Evolutionary conservation across 2,113 vertebrate genomes (phyloP).

Genomic region (Callipepla californica): DNA sequence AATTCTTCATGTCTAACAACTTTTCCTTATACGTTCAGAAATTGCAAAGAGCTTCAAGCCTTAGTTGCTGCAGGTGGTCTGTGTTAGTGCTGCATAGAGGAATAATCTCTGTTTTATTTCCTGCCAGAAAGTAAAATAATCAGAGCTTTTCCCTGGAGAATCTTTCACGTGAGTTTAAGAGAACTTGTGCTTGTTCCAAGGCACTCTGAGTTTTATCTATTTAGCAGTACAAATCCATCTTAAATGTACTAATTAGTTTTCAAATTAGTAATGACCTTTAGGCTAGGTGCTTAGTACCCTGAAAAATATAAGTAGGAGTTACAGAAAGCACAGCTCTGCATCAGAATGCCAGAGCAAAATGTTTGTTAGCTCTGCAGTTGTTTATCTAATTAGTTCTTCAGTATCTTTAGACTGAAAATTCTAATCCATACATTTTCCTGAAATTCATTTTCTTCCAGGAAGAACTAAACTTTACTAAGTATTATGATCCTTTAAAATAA

Average conservation of each 20-base stretch:
- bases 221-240: neutral
- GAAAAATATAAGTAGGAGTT: neutral
- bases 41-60: neutral
- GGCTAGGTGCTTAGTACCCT: neutral
- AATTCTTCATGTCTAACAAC: neutral
- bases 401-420: neutral
- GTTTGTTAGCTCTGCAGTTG: neutral
- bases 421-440: neutral
- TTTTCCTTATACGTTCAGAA: neutral
- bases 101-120: neutral
- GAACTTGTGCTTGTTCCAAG: neutral
- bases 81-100: neutral
- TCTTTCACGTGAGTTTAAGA: neutral
- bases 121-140: constrained; percentile 3
- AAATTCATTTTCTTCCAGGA: neutral
- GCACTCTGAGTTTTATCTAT: neutral
- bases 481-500: neutral
- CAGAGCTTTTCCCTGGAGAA: constrained; percentile 1
- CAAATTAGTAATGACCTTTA: constrained; percentile 23
- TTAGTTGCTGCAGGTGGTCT: neutral
- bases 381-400: neutral
- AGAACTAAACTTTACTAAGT: neutral
- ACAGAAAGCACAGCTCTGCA: neutral
- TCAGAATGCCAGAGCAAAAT: neutral
- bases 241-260: constrained; percentile 30